Percentiles rank a stretch among this genome's conserved stretches.
Conservation (phyloP, 2,888 invertebrate species). For the Andrena praecox region DNA sequence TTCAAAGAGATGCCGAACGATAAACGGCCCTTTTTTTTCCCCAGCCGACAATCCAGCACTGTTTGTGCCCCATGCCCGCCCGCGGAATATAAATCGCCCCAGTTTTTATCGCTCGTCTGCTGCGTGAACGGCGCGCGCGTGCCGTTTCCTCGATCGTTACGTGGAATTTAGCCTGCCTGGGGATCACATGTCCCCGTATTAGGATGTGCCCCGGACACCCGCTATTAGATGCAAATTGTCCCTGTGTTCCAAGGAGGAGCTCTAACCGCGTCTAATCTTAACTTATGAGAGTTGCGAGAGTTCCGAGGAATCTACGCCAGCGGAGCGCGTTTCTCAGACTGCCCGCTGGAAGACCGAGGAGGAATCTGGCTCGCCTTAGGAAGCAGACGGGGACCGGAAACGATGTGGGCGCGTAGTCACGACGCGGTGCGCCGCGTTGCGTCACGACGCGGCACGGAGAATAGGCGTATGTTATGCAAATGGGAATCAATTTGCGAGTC, state of each 20-base stretch:
- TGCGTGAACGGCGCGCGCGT: constrained; percentile 3
- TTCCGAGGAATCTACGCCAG: too few relatives aligned
- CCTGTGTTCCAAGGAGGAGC: too few relatives aligned
- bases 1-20: constrained; percentile 61
- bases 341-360: too few relatives aligned
- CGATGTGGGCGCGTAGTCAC: background rate
- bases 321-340: too few relatives aligned
- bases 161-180: background rate
- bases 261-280: too few relatives aligned
- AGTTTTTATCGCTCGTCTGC: constrained; percentile 10
- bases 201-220: too few relatives aligned
- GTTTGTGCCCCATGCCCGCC: constrained; percentile 12
- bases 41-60: constrained; percentile 15
- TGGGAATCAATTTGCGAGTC: constrained; percentile 75
- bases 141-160: background rate
- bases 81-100: constrained; percentile 36
- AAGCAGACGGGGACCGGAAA: background rate
- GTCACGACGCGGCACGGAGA: constrained; percentile 50
- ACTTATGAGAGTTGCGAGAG: too few relatives aligned
- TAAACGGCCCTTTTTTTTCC: constrained; percentile 47
- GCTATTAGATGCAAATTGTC: too few relatives aligned
- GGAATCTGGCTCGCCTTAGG: background rate
- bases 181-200: background rate
- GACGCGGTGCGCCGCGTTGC: constrained; percentile 23
- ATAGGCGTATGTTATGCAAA: constrained; percentile 74